Conservation (phyloP, 2,888 invertebrate genomes). For the Gnatocerus cornutus region DNA sequence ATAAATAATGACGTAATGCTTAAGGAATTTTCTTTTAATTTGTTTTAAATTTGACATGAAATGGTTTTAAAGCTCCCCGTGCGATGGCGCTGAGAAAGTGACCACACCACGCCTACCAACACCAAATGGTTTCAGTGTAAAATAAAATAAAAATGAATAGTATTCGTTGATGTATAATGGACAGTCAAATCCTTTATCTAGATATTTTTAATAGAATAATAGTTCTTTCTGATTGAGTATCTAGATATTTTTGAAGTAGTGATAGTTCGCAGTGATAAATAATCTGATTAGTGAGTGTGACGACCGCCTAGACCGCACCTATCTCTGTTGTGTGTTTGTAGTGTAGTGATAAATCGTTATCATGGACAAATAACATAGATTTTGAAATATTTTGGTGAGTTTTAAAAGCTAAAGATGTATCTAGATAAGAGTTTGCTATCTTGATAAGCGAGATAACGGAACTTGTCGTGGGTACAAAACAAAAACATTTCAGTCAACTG, state of each 20-base stretch:
- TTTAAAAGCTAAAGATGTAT: slow-evolving; percentile 51
- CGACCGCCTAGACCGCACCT: slow-evolving; percentile 67
- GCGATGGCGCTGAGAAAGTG: slow-evolving; percentile 30
- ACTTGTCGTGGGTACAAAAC: slow-evolving; percentile 8
- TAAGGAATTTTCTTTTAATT: slow-evolving; percentile 22
- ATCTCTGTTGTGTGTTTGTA: slow-evolving; percentile 65
- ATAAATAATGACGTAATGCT: slow-evolving; percentile 33
- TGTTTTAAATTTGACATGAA: slow-evolving; percentile 11
- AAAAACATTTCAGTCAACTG: slow-evolving; percentile 22
- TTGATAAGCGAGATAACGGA: slow-evolving; percentile 32
- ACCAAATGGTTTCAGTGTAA: slow-evolving; percentile 45
- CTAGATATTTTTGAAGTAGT: slow-evolving; percentile 16
- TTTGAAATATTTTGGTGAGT: slow-evolving; percentile 64
- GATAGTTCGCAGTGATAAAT: slow-evolving; percentile 29
- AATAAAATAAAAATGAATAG: slow-evolving; percentile 59
- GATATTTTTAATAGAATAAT: slow-evolving; percentile 24
- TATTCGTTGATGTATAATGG: slow-evolving; percentile 50
- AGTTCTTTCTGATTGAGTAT: slow-evolving; percentile 11
- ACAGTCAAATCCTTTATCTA: slow-evolving; percentile 31
- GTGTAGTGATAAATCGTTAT: slow-evolving; percentile 66
- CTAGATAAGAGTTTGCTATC: slow-evolving; percentile 23
- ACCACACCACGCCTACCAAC: slow-evolving; percentile 46
- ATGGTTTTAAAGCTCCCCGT: slow-evolving; percentile 9
- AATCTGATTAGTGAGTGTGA: slow-evolving; percentile 53
- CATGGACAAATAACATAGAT: slow-evolving; percentile 63